Evolutionary conservation across 2,113 vertebrate species (phyloP).

Genomic region (Bufo gargarizans): DNA sequence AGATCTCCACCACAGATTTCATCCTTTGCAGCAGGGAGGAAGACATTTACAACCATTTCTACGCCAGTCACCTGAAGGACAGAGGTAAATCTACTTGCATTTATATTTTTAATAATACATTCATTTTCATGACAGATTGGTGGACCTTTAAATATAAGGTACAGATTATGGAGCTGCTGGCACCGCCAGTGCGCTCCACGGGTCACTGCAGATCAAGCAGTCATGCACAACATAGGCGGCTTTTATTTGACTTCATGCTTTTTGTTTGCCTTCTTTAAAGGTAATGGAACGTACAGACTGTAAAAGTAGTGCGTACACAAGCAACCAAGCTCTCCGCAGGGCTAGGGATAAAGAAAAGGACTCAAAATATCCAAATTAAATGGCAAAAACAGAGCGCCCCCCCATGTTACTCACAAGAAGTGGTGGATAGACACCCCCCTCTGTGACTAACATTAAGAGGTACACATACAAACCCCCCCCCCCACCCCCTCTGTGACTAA

Average conservation of each 20-base stretch:
- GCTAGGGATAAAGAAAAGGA: neutral
- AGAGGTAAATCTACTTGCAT: too few species aligned
- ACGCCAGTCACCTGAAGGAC: too few species aligned
- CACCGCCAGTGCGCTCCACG: neutral
- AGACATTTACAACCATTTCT: too few species aligned
- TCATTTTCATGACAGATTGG: neutral
- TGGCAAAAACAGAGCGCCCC: too few species aligned
- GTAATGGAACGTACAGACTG: constrained; percentile 4
- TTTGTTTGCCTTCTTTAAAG: neutral
- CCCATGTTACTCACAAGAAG: too few species aligned
- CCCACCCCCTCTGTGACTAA: too few species aligned
- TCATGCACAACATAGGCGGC: constrained; percentile 11
- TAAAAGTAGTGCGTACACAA: neutral
- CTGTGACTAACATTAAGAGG: too few species aligned
- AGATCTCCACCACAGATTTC: too few species aligned
- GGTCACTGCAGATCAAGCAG: constrained; percentile 27
- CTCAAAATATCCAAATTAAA: too few species aligned
- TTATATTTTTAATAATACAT: neutral
- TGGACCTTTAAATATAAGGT: neutral
- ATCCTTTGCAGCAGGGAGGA: too few species aligned
- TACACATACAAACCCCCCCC: too few species aligned
- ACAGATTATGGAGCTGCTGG: neutral
- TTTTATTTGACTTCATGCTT: neutral
- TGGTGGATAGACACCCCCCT: too few species aligned
- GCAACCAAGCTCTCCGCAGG: neutral